A percentile compares a stretch with the other conserved stretches of the same genome.
phyloP scores from a whole-genome alignment of 2,888 invertebrate genomes.

The Platypus cylindrus region DNA sequence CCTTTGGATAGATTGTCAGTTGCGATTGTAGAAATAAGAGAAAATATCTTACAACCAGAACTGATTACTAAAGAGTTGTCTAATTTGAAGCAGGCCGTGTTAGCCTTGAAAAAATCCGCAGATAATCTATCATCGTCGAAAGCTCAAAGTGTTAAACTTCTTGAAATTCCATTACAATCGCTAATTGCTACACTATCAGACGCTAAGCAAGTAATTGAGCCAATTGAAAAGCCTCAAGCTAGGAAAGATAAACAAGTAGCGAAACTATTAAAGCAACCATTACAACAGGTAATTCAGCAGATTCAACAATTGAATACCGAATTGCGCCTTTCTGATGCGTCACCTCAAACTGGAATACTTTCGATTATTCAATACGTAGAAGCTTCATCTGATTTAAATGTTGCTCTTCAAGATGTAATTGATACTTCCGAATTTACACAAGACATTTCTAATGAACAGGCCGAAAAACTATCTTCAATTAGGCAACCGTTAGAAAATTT shows the following conservation, averaged over 20 bases:
- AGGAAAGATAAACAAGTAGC: constrained; percentile 6
- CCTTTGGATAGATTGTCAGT: constrained; percentile 18
- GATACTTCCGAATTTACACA: constrained; percentile 2
- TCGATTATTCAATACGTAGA: constrained; percentile 12
- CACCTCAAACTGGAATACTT: constrained; percentile 13
- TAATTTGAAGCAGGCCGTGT: constrained; percentile 4
- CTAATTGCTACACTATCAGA: constrained; percentile 3
- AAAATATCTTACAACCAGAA: constrained; percentile 7
- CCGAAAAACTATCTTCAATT: constrained; percentile 5
- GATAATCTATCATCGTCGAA: constrained; percentile 3
- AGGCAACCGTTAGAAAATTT: constrained; percentile 12
- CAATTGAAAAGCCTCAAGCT: background rate
- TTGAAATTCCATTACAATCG: constrained; percentile 4
- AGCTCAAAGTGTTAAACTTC: constrained; percentile 6
- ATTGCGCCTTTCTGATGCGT: constrained; percentile 1
- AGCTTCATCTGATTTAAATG: constrained; percentile 9
- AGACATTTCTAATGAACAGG: constrained; percentile 10
- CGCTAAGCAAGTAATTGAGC: constrained; percentile 3
- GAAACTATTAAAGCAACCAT: constrained; percentile 6
- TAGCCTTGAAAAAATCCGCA: constrained; percentile 5
- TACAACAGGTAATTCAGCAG: constrained; percentile 7
- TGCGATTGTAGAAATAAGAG: constrained; percentile 12
- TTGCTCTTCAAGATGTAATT: constrained; percentile 8
- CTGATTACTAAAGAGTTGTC: background rate
- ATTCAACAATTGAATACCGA: constrained; percentile 7